Evolutionary conservation across 2,797 vertebrate genomes (phyloP).

Genomic region (Enteromius trimaculatus): DNA sequence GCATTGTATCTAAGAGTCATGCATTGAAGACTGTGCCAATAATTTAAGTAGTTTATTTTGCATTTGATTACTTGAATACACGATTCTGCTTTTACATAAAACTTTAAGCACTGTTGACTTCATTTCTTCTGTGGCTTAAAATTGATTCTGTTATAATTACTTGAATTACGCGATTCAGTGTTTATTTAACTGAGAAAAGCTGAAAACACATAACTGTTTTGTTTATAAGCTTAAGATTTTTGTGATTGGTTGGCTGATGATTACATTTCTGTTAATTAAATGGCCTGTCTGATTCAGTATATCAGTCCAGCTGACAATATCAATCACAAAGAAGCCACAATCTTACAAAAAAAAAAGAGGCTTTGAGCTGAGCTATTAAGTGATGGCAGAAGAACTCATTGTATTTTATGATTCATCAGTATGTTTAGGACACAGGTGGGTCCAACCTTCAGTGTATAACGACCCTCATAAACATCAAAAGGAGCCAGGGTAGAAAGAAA

Average conservation of each 20-base stretch:
- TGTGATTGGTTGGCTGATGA: background rate
- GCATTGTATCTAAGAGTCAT: background rate
- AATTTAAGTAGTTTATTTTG: conserved; percentile 2
- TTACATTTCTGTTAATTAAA: background rate
- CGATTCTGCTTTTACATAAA: background rate
- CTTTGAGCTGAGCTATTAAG: background rate
- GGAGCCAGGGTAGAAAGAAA: background rate
- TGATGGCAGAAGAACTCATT: background rate
- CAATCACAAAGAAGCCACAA: background rate
- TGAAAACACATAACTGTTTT: background rate
- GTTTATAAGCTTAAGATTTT: background rate
- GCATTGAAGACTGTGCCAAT: background rate
- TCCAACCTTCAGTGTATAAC: conserved; percentile 5
- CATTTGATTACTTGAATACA: conserved; percentile 15
- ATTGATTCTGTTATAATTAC: background rate
- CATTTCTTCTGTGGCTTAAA: background rate
- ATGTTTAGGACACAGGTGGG: conserved; percentile 8
- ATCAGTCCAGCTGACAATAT: background rate
- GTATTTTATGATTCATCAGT: background rate
- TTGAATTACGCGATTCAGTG: background rate
- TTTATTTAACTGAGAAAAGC: background rate
- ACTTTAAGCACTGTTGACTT: background rate
- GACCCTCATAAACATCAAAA: conserved; percentile 1
- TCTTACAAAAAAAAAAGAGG: background rate
- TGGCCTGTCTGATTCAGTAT: background rate